Base-by-base conservation (phyloP, 2,888 invertebrate species). In the Drosophila subquinaria region DNA sequence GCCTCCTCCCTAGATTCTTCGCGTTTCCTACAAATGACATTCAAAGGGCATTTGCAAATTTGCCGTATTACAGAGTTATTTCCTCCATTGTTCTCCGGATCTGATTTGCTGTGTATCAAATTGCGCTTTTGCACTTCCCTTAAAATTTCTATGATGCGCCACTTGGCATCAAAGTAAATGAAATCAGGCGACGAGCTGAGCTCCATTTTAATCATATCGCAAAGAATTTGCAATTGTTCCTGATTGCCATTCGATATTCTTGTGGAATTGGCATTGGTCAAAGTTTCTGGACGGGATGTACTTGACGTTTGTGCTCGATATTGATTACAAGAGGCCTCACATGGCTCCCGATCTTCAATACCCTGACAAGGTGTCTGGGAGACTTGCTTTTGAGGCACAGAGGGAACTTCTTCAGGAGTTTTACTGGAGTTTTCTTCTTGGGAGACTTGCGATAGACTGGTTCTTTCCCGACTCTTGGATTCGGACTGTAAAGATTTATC, bases 161-260 rank as follows among this genome's bases (percentile, higher is more conserved):
- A 90, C 65, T 90, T 90, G 47, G 91, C 90, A 55, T 90, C 90
- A 27, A 74, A 84, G 51, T 81, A 91, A 4, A 88, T 70, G 9
- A 78, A 84, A 15, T 91, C 90, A 0, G 91, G 80, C 0, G 82
- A 77, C 0, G 64, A 42, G 0, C 63, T 50, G 0, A 90, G 70
- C 50, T 90, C 90, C 5, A 69, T 59, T 33, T 64, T 69, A 4
- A 90, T 86, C 87, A 90, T 79, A 2, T 90, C 90, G 51, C 90
- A 90, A 1, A 91, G 64, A 74, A 79, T 74, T 36, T 86, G 52
- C 27, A 90, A 53, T 45, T 90, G 90, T 13, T 63, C 65, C 0
- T 13, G 45, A 61, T 78, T 73, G 10, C 17, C 59, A 10, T 40
- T 23, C 1, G 53, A 40, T 27, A 27, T 8, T 13, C 6, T 23